Percentiles rank a stretch among this genome's conserved stretches.
Conservation (phyloP, 2,113 vertebrate species). For the Rhynchomys soricoides region DNA sequence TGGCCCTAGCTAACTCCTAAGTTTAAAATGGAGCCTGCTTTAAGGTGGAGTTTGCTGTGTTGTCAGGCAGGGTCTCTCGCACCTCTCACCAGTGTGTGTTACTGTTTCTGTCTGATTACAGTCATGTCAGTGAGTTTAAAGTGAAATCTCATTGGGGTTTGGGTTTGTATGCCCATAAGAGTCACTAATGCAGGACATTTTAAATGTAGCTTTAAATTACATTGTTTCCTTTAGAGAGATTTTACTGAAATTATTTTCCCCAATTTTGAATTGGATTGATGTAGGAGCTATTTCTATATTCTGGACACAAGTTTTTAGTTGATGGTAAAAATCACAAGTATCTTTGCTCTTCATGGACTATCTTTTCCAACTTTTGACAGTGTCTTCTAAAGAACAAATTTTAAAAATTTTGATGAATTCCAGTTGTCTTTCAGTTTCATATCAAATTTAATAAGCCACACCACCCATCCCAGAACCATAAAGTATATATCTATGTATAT, state of each 20-base stretch:
- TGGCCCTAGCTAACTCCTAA: no score
- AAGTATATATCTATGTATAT: neutral
- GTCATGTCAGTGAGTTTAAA: neutral
- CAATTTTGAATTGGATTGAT: neutral
- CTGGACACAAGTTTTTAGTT: neutral
- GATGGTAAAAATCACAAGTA: neutral
- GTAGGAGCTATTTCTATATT: neutral
- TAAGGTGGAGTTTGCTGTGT: no score
- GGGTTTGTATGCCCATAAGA: neutral
- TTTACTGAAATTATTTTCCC: neutral
- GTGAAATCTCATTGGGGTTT: neutral
- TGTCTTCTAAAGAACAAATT: neutral
- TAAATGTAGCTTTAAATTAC: neutral
- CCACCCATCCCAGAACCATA: neutral
- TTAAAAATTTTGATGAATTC: slow-evolving; percentile 5
- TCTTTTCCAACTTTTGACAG: neutral
- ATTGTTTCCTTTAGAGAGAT: neutral
- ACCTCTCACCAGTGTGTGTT: neutral
- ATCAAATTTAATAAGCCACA: slow-evolving; percentile 2
- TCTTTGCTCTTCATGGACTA: neutral
- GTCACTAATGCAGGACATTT: neutral
- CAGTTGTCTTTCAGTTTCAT: neutral
- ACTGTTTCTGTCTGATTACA: neutral
- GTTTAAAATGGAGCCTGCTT: no score
- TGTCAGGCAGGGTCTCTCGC: no score